Evolutionary conservation across 1,140 invertebrate genomes (phyloP), one percentile per base, ranked within the genome.

Genomic region (Pseudomyrmex pallidus): DNA sequence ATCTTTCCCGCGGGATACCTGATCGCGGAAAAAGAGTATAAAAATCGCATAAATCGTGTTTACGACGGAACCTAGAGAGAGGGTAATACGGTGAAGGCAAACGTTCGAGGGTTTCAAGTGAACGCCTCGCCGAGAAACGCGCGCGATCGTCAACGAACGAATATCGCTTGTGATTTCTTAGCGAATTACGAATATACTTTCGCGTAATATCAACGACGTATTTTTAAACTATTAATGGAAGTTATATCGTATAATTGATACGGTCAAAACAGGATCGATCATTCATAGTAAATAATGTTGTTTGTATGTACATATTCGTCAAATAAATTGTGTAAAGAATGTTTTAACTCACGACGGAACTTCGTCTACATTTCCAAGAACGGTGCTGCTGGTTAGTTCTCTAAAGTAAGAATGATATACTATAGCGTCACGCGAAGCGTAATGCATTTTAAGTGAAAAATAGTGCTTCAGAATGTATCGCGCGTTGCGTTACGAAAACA

Each of bases 21-120:
- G 67, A 59, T 76, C 84, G 46, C 59, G 61, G 57, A 68, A 76
- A 70, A 54, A 50, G 44, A 52, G 59, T 76, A 56, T 63, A 74
- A 66, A 85, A 83, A 83, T 85, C 84, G 76, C 46, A 70, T 67
- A 76, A 87, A 87, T 83, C 57, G 57, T 76, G 74, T 85, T 82
- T 83, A 82, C 83, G 72, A 62, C 15, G 50, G 7, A 54, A 25
- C 77, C 48, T 35, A 13, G 17, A 22, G 62, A 63, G 83, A 72
- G 61, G 25, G 20, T 80, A 72, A 80, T 70, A 54, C 66, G 66
- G 66, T 66, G 66, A 25, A 78, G 57, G 17, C 68, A 63, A 48
- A 68, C 50, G 44, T 67, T 56, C 48, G 46, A 15, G 72, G 35
- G 63, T 76, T 78, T 64, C 48, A 68, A n/a, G n/a, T 63, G 61